Evolutionary conservation across 2,888 invertebrate species (phyloP).

Genomic region (Osedax frankpressi): DNA sequence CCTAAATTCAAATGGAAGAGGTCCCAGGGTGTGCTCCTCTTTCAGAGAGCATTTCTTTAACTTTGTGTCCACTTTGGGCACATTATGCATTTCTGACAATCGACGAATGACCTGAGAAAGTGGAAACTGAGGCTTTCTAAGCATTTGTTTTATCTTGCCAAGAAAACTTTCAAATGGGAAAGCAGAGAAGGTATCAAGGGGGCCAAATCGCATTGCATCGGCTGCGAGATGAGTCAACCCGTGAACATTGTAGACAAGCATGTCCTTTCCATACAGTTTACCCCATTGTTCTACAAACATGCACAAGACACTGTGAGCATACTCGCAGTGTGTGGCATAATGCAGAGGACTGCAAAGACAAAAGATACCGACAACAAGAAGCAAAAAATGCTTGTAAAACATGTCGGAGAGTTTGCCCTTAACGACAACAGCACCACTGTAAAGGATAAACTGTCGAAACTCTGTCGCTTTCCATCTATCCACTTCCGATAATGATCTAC

Average conservation of each 20-base stretch:
- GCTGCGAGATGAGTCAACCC: conserved; percentile 36
- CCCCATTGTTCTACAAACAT: conserved; percentile 29
- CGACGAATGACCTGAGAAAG: conserved; percentile 13
- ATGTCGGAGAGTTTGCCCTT: conserved; percentile 23
- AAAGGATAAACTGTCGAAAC: neutral
- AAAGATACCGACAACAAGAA: conserved; percentile 27
- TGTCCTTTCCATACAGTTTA: conserved; percentile 34
- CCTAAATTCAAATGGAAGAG: neutral
- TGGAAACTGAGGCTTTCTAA: conserved; percentile 1
- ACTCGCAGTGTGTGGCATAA: conserved; percentile 23
- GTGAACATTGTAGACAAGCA: conserved; percentile 42
- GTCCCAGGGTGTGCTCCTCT: neutral
- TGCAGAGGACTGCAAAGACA: conserved; percentile 23
- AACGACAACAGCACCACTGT: neutral
- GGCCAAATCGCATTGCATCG: conserved; percentile 35
- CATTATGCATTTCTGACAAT: conserved; percentile 9
- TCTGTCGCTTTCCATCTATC: neutral
- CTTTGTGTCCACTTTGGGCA: neutral
- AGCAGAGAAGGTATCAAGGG: conserved; percentile 33
- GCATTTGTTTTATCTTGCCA: conserved; percentile 25
- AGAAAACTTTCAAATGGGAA: conserved; percentile 40
- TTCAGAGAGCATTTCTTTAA: neutral
- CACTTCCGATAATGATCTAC: conserved; percentile 23
- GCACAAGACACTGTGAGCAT: conserved; percentile 26
- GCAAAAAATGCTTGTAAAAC: conserved; percentile 29